These are phyloP conservation scores for Chlorops oryzae DNA, from an alignment of 1,140 invertebrate genomes.

Conservation along the genomic window DNA sequence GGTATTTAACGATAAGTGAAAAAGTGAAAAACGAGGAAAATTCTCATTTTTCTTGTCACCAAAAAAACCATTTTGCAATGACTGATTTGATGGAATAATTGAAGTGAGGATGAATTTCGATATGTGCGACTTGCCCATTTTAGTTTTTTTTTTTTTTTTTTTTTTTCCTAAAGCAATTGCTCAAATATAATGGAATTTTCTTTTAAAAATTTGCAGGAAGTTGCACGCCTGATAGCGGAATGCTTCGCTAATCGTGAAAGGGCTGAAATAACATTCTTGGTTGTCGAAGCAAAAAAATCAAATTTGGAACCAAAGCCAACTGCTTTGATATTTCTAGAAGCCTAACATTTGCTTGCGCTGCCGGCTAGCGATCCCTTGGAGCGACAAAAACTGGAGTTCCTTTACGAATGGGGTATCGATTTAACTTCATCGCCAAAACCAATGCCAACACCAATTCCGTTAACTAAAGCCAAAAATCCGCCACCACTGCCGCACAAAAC, in stretches of 20 bases:
- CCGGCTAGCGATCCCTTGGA: constrained; percentile 64
- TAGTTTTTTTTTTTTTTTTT: too few species aligned
- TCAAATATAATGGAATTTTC: neutral
- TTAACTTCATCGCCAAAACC: constrained; percentile 52
- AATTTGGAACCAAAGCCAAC: constrained; percentile 83
- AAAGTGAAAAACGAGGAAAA: too few species aligned
- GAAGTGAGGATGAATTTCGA: too few species aligned
- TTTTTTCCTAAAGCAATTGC: neutral
- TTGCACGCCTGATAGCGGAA: constrained; percentile 80
- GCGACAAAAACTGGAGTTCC: constrained; percentile 52
- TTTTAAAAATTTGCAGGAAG: constrained; percentile 58
- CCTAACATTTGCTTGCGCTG: constrained; percentile 77
- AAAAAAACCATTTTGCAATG: too few species aligned
- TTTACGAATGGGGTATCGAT: constrained; percentile 55
- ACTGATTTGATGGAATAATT: too few species aligned
- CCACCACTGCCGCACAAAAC: constrained; percentile 42
- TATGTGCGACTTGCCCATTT: too few species aligned
- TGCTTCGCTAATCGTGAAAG: constrained; percentile 80
- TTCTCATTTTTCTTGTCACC: too few species aligned
- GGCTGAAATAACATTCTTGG: constrained; percentile 80
- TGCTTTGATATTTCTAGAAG: constrained; percentile 79
- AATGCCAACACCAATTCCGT: constrained; percentile 48
- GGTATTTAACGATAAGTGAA: too few species aligned
- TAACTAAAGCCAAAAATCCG: constrained; percentile 47
- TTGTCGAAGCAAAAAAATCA: constrained; percentile 82